phyloP scores from a whole-genome alignment of 2,113 vertebrate genomes.

The Artemisiospiza belli region DNA sequence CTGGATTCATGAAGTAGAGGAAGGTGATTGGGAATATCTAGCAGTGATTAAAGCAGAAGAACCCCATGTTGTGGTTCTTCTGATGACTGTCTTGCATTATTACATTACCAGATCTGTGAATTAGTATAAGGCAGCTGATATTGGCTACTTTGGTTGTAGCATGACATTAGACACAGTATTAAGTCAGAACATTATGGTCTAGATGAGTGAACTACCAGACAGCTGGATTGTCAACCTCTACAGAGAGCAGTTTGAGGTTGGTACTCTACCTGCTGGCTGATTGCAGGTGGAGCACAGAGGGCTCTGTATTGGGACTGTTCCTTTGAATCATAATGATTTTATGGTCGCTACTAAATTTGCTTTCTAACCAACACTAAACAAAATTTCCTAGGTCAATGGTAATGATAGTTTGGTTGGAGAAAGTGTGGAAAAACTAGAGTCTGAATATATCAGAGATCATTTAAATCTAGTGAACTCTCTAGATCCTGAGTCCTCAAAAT shows the following conservation, averaged over 20 bases:
- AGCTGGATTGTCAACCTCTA: not conserved
- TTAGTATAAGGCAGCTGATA: not conserved
- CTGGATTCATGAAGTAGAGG: not conserved
- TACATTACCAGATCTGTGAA: not conserved
- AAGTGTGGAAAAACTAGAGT: not conserved
- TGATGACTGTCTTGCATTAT: not conserved
- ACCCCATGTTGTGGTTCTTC: too few species aligned
- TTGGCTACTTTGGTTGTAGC: not conserved
- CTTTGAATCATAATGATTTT: not conserved
- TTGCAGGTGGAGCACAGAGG: not conserved
- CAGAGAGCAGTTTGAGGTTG: not conserved
- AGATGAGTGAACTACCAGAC: not conserved
- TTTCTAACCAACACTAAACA: constrained; percentile 37
- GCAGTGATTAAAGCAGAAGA: not conserved
- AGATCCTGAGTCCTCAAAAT: not conserved
- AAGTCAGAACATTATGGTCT: not conserved
- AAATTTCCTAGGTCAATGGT: not conserved
- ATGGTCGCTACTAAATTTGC: not conserved
- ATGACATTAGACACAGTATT: not conserved
- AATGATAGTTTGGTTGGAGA: not conserved
- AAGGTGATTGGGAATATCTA: not conserved
- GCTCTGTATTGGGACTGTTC: not conserved
- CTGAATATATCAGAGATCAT: not conserved
- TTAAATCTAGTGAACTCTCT: not conserved
- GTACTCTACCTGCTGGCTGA: not conserved